phyloP scores from a whole-genome alignment of 23 tunicate species.

The Aplidium turbinatum region DNA sequence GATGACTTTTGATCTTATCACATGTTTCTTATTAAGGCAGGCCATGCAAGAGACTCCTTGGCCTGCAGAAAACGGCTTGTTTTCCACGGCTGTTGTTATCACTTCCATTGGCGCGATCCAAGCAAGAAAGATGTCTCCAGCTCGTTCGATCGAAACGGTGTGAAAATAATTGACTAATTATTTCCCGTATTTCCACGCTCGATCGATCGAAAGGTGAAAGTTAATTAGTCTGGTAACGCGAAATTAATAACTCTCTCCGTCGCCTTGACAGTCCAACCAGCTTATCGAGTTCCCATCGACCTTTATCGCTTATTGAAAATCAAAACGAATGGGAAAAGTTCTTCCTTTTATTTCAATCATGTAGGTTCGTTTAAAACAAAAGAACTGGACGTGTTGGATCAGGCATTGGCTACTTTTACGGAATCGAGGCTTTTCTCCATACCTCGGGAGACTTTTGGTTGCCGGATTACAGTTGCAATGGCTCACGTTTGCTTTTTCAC shows the following conservation, averaged over 20 bases:
- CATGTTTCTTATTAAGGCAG: background rate
- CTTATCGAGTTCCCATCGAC: slow-evolving; percentile 8
- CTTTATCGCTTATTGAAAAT: slow-evolving; percentile 16
- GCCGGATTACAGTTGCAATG: too few relatives aligned
- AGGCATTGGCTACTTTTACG: slow-evolving; percentile 1
- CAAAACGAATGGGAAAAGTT: background rate
- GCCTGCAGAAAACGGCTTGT: too few relatives aligned
- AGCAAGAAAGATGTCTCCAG: too few relatives aligned
- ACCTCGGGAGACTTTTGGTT: too few relatives aligned
- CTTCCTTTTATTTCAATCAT: background rate
- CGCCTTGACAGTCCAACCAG: slow-evolving; percentile 2
- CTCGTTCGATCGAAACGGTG: background rate
- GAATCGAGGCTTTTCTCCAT: too few relatives aligned
- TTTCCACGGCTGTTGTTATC: too few relatives aligned
- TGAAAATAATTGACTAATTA: slow-evolving; percentile 28
- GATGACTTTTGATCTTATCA: slow-evolving; percentile 19
- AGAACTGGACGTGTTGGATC: too few relatives aligned
- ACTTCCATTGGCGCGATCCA: too few relatives aligned
- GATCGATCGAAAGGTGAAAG: slow-evolving; percentile 22
- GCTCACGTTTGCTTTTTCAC: too few relatives aligned
- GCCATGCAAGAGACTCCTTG: background rate
- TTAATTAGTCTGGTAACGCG: slow-evolving; percentile 30
- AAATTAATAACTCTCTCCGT: slow-evolving; percentile 18
- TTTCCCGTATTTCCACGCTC: slow-evolving; percentile 11
- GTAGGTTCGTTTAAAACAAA: too few relatives aligned